phyloP scores from a whole-genome alignment of 2,113 vertebrate species.

The Sapayoa aenigma region DNA sequence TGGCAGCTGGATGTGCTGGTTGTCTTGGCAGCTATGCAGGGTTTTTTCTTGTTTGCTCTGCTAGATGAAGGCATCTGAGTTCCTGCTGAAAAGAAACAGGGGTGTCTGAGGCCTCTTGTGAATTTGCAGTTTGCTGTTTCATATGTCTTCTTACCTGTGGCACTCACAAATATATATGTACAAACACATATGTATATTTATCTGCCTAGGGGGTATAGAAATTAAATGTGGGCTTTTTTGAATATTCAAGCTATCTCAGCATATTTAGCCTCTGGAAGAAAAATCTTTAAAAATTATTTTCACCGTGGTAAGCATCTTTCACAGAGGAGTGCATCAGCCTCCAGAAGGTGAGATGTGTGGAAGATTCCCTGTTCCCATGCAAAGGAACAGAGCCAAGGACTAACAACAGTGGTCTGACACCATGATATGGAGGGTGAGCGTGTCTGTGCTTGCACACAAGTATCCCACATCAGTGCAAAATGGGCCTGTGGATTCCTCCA shows the following conservation, averaged over 20 bases:
- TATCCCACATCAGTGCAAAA: background rate
- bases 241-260: background rate
- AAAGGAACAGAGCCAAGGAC: background rate
- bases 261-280: background rate
- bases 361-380: background rate
- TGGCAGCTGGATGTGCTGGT: background rate
- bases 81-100: background rate
- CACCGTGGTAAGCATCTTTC: background rate
- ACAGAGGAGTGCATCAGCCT: background rate
- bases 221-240: background rate
- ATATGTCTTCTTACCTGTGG: background rate
- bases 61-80: background rate
- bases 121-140: background rate
- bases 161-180: background rate
- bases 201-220: background rate
- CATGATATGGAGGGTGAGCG: rapidly evolving
- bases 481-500: background rate
- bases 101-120: background rate
- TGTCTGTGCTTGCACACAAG: background rate
- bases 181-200: background rate
- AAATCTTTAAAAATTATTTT: background rate
- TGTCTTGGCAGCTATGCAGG: background rate
- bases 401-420: background rate
- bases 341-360: background rate
- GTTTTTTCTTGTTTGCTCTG: background rate